A percentile compares a stretch with the other conserved stretches of the same genome.
Evolutionary conservation across 1,140 invertebrate species (phyloP).

Genomic region (Tigriopus japonicus): DNA sequence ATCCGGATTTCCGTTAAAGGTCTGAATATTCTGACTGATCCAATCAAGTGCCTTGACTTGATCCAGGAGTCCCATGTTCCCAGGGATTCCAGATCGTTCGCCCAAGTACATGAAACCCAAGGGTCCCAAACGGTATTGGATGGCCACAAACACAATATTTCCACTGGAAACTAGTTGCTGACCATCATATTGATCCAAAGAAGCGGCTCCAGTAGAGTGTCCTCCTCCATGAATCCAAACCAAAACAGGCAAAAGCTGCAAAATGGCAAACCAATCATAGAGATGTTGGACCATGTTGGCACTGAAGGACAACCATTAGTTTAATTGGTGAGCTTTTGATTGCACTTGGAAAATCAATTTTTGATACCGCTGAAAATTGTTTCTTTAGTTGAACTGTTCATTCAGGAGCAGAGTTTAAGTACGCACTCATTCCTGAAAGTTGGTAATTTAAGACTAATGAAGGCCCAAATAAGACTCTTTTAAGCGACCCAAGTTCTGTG

Average conservation of each 20-base stretch:
- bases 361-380: too few species aligned
- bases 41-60: not conserved
- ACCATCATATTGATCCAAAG: not conserved
- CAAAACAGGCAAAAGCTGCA: not conserved
- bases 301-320: too few species aligned
- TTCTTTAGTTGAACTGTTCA: too few species aligned
- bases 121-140: not conserved
- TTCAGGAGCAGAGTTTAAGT: too few species aligned
- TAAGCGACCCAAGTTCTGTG: too few species aligned
- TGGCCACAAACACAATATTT: not conserved
- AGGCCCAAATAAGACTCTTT: too few species aligned
- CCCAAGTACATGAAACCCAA: not conserved
- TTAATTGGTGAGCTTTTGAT: too few species aligned
- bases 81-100: not conserved
- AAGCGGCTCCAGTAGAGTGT: not conserved
- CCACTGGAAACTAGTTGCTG: not conserved
- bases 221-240: not conserved
- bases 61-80: not conserved
- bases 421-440: too few species aligned
- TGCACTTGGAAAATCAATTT: too few species aligned
- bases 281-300: too few species aligned
- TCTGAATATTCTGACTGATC: slow-evolving; percentile 26
- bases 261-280: too few species aligned
- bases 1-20: slow-evolving; percentile 26
- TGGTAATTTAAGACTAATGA: too few species aligned